Conservation (phyloP, 2,113 vertebrate species). For the Ctenodactylus gundi region DNA sequence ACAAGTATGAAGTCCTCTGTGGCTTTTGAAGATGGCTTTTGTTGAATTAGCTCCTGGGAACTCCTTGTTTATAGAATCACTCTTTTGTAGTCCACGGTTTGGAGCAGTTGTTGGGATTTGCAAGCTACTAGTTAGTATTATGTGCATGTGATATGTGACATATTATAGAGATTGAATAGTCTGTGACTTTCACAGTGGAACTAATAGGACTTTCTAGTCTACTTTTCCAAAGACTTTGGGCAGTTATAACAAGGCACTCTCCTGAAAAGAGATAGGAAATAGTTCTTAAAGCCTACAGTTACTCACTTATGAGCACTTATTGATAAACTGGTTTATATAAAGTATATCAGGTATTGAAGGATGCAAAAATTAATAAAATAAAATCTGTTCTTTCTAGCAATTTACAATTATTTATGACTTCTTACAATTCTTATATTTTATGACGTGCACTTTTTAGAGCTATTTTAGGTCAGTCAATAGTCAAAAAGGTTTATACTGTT, state of each 20-base stretch:
- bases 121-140: background rate
- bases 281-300: background rate
- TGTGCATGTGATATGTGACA: background rate
- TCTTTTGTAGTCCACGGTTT: background rate
- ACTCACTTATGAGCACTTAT: background rate
- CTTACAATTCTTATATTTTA: background rate
- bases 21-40: background rate
- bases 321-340: background rate
- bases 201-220: background rate
- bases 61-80: background rate
- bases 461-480: background rate
- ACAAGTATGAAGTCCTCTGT: background rate
- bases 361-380: background rate
- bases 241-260: background rate
- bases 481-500: background rate
- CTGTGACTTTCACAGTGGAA: background rate
- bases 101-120: background rate
- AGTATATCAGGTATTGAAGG: background rate
- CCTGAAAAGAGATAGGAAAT: conserved; percentile 1
- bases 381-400: background rate
- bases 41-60: background rate
- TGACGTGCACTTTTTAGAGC: background rate
- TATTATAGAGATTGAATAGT: background rate
- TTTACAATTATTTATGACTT: background rate
- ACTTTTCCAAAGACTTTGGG: background rate